phyloP scores from a whole-genome alignment of 92 coral and sea anemone genomes.

The Isaurus tuberculatus region DNA sequence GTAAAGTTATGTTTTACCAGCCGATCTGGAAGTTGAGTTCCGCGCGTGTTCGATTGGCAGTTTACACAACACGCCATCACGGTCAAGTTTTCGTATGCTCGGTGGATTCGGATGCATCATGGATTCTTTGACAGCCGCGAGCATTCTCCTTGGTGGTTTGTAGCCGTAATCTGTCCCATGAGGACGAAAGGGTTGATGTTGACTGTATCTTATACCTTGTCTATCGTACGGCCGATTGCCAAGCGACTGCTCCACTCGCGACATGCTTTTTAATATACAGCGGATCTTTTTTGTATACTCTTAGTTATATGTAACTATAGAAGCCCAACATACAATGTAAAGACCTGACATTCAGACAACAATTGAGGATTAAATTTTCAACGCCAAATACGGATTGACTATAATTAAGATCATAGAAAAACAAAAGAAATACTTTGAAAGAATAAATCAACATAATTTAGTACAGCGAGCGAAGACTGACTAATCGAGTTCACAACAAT shows the following conservation, averaged over 20 bases:
- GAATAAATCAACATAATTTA: constrained; percentile 22
- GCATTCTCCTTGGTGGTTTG: constrained; percentile 89
- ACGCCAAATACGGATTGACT: constrained; percentile 6
- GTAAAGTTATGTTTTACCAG: constrained; percentile 66
- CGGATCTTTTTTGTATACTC: constrained; percentile 8
- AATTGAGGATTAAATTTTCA: constrained; percentile 11
- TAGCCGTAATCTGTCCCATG: constrained; percentile 96
- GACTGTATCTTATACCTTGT: constrained; percentile 89
- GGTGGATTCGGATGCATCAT: constrained; percentile 98
- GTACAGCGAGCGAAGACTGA: too few relatives aligned
- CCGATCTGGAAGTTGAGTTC: constrained; percentile 94
- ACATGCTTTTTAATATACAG: constrained; percentile 52
- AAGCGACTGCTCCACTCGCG: constrained; percentile 81
- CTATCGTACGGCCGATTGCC: constrained; percentile 92
- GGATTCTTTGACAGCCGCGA: constrained; percentile 94
- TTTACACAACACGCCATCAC: constrained; percentile 84
- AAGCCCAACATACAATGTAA: not conserved
- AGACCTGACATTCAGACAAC: constrained; percentile 35
- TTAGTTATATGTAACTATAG: constrained; percentile 16
- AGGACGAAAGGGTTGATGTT: constrained; percentile 77
- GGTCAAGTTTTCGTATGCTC: constrained; percentile 85
- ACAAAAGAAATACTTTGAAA: constrained; percentile 13
- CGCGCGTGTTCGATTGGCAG: constrained; percentile 96
- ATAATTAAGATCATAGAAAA: constrained; percentile 8
- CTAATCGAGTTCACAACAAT: too few relatives aligned